Evolutionary conservation across 2,888 invertebrate species (phyloP).

Genomic region (Minunthozetes semirufus): DNA sequence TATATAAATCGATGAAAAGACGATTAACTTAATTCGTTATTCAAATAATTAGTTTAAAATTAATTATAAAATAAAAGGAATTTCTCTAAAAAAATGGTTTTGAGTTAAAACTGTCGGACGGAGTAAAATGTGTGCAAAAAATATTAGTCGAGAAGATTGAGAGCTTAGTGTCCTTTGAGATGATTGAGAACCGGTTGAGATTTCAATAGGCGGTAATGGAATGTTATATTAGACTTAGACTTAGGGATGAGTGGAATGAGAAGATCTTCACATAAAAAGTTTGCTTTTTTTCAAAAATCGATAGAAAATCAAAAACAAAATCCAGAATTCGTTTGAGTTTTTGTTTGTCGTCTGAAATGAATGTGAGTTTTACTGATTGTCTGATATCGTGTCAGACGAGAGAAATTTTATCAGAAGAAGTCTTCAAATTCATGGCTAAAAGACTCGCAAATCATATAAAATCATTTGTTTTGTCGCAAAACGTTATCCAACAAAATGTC

Average conservation of each 20-base stretch:
- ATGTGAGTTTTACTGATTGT: background rate
- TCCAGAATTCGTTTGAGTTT: background rate
- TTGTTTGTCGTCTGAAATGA: background rate
- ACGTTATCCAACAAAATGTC: background rate
- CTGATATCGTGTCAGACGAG: background rate
- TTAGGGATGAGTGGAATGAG: no score
- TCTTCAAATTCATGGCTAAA: no score
- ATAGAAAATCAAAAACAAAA: background rate
- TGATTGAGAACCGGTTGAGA: conserved; percentile 27
- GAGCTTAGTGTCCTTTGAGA: background rate
- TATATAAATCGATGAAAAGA: no score
- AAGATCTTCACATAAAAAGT: background rate
- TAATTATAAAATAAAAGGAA: no score
- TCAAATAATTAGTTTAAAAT: no score
- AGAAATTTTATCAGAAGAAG: no score
- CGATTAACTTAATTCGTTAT: no score
- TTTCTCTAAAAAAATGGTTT: no score
- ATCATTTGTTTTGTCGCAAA: background rate
- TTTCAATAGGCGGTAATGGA: background rate
- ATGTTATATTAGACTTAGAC: background rate
- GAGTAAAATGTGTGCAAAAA: no score
- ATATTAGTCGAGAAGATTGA: no score
- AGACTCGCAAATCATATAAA: no score
- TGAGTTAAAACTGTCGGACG: no score
- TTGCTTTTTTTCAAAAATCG: background rate